A percentile compares a stretch with the other conserved stretches of the same genome.
These are phyloP conservation scores for Thamnophis sirtalis DNA, from an alignment of 2,113 vertebrate genomes.

Conservation along the genomic window DNA sequence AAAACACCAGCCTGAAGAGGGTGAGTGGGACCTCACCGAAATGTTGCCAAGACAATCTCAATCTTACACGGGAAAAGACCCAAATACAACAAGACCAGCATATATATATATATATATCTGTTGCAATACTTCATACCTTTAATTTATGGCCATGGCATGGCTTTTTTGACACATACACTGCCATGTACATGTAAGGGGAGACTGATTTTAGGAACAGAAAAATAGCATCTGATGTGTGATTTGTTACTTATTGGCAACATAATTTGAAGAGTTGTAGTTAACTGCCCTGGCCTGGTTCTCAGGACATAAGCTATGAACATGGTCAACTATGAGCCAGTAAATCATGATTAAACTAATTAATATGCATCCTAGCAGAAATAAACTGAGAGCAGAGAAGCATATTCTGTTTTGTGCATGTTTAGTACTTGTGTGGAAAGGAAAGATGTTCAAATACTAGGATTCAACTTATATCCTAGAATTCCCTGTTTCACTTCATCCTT, in stretches of 20 bases:
- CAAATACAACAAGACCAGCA: no score
- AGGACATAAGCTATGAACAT: neutral
- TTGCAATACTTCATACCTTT: no score
- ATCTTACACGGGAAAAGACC: no score
- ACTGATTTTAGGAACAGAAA: neutral
- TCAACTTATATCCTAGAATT: neutral
- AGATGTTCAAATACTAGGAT: neutral
- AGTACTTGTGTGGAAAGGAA: neutral
- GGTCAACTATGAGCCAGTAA: neutral
- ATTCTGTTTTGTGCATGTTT: neutral
- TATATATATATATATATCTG: no score
- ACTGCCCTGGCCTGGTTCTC: neutral
- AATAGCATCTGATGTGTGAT: neutral
- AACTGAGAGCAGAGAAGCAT: neutral
- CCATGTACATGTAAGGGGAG: neutral
- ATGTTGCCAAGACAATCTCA: no score
- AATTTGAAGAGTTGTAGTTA: neutral
- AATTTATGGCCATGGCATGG: no score
- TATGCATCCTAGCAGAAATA: neutral
- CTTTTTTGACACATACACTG: neutral
- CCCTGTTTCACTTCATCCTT: neutral
- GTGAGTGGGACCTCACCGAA: no score
- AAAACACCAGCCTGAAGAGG: no score
- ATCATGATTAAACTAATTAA: neutral
- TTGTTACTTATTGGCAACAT: neutral